Base-by-base conservation (phyloP, 2,797 vertebrate species). In the Linurgus olivaceus region DNA sequence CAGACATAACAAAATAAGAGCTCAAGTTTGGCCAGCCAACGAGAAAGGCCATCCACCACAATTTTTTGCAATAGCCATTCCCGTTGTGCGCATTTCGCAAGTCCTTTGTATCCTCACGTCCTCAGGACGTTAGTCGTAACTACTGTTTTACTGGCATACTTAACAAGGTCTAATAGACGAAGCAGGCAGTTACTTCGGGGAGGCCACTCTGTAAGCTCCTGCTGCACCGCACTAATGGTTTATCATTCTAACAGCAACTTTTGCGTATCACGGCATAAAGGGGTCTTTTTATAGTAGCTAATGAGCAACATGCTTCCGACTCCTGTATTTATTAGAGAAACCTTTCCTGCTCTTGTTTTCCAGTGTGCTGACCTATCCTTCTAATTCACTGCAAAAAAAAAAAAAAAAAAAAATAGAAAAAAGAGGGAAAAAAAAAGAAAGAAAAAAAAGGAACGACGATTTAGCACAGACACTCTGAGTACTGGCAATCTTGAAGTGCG, bases 231-330 rank as follows among this genome's bases (percentile, higher is more conserved):
- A 12, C 23, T 67, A 73, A 52, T 14, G 17, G 28, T 9, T 78
- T 37, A 68, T n/a, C 9, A 26, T 23, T 35, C 31, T 55, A 75
- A 62, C 9, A 15, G 17, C 16, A 57, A 44, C 44, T 85, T 74
- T 28, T 0, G 11, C n/a, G 4, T 33, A 83, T 6, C 35, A 6
- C 0, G 3, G 16, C 13, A 17, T 11, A 58, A 83, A 58, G 7
- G 0, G 1, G 1, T 9, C 26, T 76, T 80, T 71, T 58, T 16
- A 57, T 1, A 23, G 3, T 0, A 54, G 6, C 13, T n/a, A 77
- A 57, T 4, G 14, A 78, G 35, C 4, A 66, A 55, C 7, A 42
- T 10, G 11, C 15, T 66, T 52, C 37, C 28, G 17, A 47, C 4
- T 51, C 20, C 10, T 20, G 9, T 13, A 62, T 45, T 82, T 75